A percentile compares a stretch with the other conserved stretches of the same genome.
phyloP scores from a whole-genome alignment of 2,113 vertebrate species.

The Bos indicus region DNA sequence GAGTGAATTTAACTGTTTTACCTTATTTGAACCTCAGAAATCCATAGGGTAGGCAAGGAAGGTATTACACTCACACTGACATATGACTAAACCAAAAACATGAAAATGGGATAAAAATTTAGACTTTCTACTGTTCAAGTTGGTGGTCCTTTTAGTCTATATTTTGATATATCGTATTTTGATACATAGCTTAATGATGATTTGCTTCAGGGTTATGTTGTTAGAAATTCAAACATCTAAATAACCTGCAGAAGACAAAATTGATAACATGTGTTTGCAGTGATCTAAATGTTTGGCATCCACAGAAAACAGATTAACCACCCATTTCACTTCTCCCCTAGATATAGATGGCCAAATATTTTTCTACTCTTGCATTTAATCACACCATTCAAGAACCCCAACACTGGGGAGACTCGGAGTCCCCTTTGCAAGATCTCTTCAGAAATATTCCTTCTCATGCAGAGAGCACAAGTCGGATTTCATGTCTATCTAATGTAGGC shows the following conservation, averaged over 20 bases:
- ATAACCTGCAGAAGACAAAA: neutral
- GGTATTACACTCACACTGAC: neutral
- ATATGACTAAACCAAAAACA: neutral
- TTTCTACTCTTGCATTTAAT: neutral
- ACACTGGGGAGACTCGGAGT: accelerated
- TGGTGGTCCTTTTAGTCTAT: neutral
- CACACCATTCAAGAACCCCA: neutral
- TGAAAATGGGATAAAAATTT: neutral
- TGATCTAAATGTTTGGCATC: neutral
- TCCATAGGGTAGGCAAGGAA: neutral
- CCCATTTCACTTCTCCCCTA: neutral
- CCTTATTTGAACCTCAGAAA: neutral
- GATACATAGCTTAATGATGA: neutral
- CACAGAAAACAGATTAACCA: neutral
- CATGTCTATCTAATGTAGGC: neutral
- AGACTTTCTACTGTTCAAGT: neutral
- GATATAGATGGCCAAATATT: neutral
- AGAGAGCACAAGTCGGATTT: neutral
- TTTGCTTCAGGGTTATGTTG: neutral
- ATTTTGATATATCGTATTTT: neutral
- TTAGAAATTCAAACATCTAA: neutral
- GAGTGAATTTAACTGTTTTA: neutral
- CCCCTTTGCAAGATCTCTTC: neutral
- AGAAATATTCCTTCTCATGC: neutral
- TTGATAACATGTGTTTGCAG: neutral